Evolutionary conservation across 2,797 vertebrate species (phyloP).

Genomic region (Pseudochromis fuscus): DNA sequence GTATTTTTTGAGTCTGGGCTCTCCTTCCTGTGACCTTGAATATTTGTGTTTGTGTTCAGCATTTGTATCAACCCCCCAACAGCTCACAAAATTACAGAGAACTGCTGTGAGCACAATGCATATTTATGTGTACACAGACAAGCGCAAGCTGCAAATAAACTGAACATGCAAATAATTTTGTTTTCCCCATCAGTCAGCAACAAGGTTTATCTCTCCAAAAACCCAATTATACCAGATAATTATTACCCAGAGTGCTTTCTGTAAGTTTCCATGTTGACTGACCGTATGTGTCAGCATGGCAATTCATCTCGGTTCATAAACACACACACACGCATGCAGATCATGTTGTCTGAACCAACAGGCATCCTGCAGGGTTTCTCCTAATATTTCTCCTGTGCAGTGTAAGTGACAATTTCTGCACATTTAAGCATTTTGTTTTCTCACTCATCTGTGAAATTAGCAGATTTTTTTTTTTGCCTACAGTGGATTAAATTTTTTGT

Average conservation of each 20-base stretch:
- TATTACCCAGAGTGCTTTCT: constrained; percentile 63
- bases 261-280: constrained; percentile 57
- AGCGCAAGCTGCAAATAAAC: constrained; percentile 56
- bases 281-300: constrained; percentile 47
- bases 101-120: constrained; percentile 51
- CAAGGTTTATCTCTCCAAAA: constrained; percentile 66
- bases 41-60: constrained; percentile 41
- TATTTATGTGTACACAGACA: constrained; percentile 56
- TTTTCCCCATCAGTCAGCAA: constrained; percentile 71
- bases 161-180: constrained; percentile 58
- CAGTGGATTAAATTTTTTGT: constrained; percentile 57
- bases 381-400: constrained; percentile 53
- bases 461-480: constrained; percentile 60
- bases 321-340: constrained; percentile 22
- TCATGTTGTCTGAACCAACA: constrained; percentile 38
- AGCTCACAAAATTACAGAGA: constrained; percentile 49
- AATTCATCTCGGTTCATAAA: constrained; percentile 31
- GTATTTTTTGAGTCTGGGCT: constrained; percentile 15
- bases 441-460: constrained; percentile 79
- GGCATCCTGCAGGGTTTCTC: constrained; percentile 51
- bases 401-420: constrained; percentile 76
- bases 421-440: constrained; percentile 80
- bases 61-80: constrained; percentile 24
- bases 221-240: constrained; percentile 64
- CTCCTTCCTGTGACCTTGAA: constrained; percentile 58